These are phyloP conservation scores for Rhamphomyia laevipes DNA, from an alignment of 2,888 invertebrate species.

Conservation along the genomic window DNA sequence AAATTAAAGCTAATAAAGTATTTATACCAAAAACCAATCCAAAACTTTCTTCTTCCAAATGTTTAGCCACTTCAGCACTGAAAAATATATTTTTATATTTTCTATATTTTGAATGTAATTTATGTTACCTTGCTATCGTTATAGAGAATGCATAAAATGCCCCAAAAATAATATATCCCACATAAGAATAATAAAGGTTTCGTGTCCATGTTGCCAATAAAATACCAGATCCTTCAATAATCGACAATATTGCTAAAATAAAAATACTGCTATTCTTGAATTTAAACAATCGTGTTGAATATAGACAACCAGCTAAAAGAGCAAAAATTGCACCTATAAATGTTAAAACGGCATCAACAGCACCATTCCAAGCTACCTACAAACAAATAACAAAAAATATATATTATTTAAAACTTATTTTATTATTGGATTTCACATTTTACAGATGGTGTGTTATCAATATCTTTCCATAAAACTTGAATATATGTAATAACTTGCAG, in stretches of 20 bases:
- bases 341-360: constrained; percentile 67
- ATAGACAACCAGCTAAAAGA: constrained; percentile 40
- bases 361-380: constrained; percentile 51
- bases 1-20: constrained; percentile 62
- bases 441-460: constrained; percentile 33
- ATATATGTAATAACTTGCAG: constrained; percentile 58
- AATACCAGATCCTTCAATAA: constrained; percentile 44
- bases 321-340: constrained; percentile 53
- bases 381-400: too few relatives aligned
- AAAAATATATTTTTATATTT: background rate
- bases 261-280: constrained; percentile 31
- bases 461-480: constrained; percentile 58
- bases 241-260: constrained; percentile 39
- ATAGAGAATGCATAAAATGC: constrained; percentile 63
- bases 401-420: too few relatives aligned
- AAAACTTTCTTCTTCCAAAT: constrained; percentile 70
- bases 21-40: constrained; percentile 86
- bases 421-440: too few relatives aligned
- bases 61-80: constrained; percentile 67
- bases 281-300: constrained; percentile 22
- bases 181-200: constrained; percentile 59
- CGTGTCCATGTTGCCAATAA: constrained; percentile 45
- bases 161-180: constrained; percentile 61
- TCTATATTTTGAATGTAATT: too few relatives aligned
- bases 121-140: constrained; percentile 28